Conservation (phyloP, 2,113 vertebrate genomes). For the Rhombomys opimus region DNA sequence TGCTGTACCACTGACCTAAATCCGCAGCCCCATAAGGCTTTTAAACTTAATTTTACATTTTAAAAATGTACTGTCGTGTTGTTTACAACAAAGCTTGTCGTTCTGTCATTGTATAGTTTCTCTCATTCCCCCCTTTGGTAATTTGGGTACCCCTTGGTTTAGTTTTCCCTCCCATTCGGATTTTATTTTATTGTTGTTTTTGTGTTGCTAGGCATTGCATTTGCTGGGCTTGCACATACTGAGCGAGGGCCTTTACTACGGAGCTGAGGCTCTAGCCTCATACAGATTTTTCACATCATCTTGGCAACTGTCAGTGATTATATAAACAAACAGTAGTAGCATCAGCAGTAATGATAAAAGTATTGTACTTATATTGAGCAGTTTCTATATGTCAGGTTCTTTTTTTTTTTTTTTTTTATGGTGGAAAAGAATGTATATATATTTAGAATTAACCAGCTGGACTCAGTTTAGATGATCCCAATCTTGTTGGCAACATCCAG, state of each 20-base stretch:
- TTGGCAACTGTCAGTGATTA: background rate
- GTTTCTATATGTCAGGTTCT: conserved; percentile 2
- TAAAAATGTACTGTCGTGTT: background rate
- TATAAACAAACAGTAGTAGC: background rate
- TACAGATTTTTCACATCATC: background rate
- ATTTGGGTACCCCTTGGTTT: background rate
- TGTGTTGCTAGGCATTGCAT: background rate
- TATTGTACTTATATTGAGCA: background rate
- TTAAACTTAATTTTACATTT: background rate
- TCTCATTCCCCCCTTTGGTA: background rate
- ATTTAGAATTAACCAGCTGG: too few species aligned
- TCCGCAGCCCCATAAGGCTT: background rate
- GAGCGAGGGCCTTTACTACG: background rate
- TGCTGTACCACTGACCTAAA: background rate
- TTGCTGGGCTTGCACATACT: background rate
- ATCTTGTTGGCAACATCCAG: too few species aligned
- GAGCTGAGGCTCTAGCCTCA: background rate
- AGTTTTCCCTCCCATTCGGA: background rate
- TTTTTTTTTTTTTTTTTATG: too few species aligned
- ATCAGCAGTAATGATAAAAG: background rate
- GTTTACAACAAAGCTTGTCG: background rate
- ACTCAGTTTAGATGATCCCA: too few species aligned
- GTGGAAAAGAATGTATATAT: too few species aligned
- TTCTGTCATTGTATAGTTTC: background rate
- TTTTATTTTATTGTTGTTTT: background rate